A percentile compares a stretch with the other conserved stretches of the same genome.
Evolutionary conservation across 2,888 invertebrate species (phyloP).

Genomic region (Galerucella nymphaeae): DNA sequence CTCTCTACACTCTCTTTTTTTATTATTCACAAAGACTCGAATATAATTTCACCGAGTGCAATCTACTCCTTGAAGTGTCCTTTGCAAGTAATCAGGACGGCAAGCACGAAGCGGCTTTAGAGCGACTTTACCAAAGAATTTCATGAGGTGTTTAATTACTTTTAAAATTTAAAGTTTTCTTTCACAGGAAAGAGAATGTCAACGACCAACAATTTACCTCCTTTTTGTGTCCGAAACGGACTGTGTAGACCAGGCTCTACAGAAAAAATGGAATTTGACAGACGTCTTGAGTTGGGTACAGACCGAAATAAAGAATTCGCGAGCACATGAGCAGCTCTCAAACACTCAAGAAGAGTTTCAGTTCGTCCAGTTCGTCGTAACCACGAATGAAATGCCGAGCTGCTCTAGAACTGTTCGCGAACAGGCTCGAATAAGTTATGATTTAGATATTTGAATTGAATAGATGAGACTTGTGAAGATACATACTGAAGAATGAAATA

Average conservation of each 20-base stretch:
- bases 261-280: too few relatives aligned
- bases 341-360: too few relatives aligned
- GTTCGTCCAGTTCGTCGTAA: too few relatives aligned
- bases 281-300: too few relatives aligned
- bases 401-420: too few relatives aligned
- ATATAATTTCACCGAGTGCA: slow-evolving; percentile 22
- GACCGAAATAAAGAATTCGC: too few relatives aligned
- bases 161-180: slow-evolving; percentile 36
- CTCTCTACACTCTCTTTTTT: not conserved
- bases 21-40: slow-evolving; percentile 1
- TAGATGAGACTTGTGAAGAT: too few relatives aligned
- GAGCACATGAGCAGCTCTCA: too few relatives aligned
- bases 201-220: slow-evolving; percentile 33
- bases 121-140: slow-evolving; percentile 30
- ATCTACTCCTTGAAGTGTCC: slow-evolving; percentile 24
- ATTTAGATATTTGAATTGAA: too few relatives aligned
- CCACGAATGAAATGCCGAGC: too few relatives aligned
- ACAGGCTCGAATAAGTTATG: too few relatives aligned
- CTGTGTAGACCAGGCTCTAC: not conserved
- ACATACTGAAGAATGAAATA: not conserved
- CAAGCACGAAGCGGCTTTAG: slow-evolving; percentile 28
- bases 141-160: slow-evolving; percentile 33
- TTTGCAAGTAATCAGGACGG: slow-evolving; percentile 25
- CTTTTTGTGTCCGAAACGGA: not conserved
- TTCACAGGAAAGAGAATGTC: slow-evolving; percentile 30